Percentiles rank a stretch among this genome's conserved stretches.
Conservation (phyloP, 1,140 invertebrate genomes). For the Mercenaria mercenaria region DNA sequence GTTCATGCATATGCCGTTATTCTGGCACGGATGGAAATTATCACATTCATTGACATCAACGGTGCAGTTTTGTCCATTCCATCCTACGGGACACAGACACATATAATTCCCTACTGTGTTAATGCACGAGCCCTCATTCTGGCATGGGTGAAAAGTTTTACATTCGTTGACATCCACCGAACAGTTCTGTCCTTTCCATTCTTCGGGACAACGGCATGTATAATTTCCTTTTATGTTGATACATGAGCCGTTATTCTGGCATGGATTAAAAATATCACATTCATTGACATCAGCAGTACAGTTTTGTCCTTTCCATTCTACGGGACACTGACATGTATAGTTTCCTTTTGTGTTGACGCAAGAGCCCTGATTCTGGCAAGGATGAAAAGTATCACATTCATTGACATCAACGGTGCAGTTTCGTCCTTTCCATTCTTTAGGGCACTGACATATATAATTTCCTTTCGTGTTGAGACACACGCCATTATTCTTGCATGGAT, state of each 20-base stretch:
- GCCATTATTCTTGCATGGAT: background rate
- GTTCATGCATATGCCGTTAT: slow-evolving; percentile 52
- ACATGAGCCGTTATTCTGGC: slow-evolving; percentile 8
- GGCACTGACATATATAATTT: background rate
- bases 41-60: slow-evolving; percentile 17
- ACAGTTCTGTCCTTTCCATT: background rate
- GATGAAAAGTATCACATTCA: background rate
- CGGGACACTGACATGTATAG: slow-evolving; percentile 32
- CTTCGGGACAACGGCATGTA: background rate
- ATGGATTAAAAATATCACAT: background rate
- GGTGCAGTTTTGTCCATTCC: background rate
- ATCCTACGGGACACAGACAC: background rate
- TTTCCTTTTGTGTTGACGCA: background rate
- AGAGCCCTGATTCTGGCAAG: background rate
- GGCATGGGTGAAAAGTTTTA: background rate
- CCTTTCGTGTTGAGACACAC: background rate
- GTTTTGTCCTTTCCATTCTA: slow-evolving; percentile 9
- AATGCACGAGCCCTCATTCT: background rate
- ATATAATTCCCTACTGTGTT: background rate
- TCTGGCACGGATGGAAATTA: slow-evolving; percentile 7
- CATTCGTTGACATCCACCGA: background rate
- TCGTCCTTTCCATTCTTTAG: background rate
- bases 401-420: background rate
- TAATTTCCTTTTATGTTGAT: background rate
- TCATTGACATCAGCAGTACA: slow-evolving; percentile 28